These are phyloP conservation scores for Caenorhabditis becei DNA, from an alignment of 2,888 invertebrate genomes.

Conservation along the genomic window DNA sequence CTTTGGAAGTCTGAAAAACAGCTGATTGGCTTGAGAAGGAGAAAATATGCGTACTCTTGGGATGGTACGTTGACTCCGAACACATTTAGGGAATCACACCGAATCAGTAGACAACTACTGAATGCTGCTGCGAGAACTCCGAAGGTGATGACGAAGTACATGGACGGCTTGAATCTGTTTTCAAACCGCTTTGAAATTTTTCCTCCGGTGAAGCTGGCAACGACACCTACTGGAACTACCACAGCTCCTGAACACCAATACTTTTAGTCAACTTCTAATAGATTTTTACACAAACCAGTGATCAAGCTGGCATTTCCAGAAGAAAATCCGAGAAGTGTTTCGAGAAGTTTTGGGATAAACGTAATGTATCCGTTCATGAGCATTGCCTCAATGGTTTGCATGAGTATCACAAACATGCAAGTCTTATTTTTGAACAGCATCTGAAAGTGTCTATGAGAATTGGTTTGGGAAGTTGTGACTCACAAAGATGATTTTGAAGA, in stretches of 20 bases:
- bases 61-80: slow-evolving; percentile 33
- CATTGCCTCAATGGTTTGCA: slow-evolving; percentile 72
- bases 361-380: slow-evolving; percentile 77
- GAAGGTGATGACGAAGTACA: slow-evolving; percentile 44
- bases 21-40: not conserved
- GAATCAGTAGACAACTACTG: slow-evolving; percentile 53
- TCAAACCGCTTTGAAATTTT: slow-evolving; percentile 54
- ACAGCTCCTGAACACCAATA: slow-evolving; percentile 57
- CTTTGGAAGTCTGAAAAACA: slow-evolving; percentile 40
- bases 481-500: slow-evolving; percentile 67
- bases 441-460: slow-evolving; percentile 15
- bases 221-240: slow-evolving; percentile 71
- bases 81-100: slow-evolving; percentile 50
- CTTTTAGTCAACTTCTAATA: slow-evolving; percentile 3
- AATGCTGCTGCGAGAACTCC: slow-evolving; percentile 33
- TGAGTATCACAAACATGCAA: slow-evolving; percentile 67
- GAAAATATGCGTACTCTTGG: slow-evolving; percentile 17
- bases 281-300: no score
- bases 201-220: slow-evolving; percentile 67
- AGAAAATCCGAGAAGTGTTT: slow-evolving; percentile 72
- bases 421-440: slow-evolving; percentile 68
- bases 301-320: slow-evolving; percentile 66
- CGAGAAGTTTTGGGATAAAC: slow-evolving; percentile 75
- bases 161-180: slow-evolving; percentile 48
- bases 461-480: not conserved